Conservation (phyloP, 2,888 invertebrate genomes). For the Crematogaster levior region DNA sequence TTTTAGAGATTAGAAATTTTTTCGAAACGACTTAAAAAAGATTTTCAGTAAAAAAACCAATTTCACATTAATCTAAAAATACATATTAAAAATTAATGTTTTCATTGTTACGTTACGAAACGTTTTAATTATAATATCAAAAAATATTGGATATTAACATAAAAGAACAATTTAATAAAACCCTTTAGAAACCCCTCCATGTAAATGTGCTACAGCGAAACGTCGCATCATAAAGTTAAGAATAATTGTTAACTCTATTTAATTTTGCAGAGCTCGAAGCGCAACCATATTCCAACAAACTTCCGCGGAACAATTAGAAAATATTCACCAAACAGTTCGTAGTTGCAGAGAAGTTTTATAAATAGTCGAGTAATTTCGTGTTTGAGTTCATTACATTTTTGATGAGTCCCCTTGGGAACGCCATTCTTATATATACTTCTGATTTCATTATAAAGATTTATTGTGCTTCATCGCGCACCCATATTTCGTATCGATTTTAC, state of each 20-base stretch:
- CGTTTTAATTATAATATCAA: not conserved
- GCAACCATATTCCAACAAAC: constrained; percentile 1
- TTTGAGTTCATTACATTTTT: constrained; percentile 27
- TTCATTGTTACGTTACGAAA: not conserved
- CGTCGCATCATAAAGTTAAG: constrained; percentile 2
- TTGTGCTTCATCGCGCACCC: no score
- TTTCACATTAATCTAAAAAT: not conserved
- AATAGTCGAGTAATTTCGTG: constrained; percentile 30
- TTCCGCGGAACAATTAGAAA: constrained; percentile 30
- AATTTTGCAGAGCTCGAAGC: constrained; percentile 21
- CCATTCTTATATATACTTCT: not conserved
- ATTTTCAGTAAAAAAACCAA: not conserved
- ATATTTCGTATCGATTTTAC: constrained; percentile 3
- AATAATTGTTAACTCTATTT: constrained; percentile 35
- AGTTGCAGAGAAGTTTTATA: constrained; percentile 21
- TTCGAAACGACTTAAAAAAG: not conserved
- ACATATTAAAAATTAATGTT: not conserved
- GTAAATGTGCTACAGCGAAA: not conserved
- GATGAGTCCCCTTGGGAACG: not conserved
- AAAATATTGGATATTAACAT: not conserved
- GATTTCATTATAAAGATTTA: not conserved
- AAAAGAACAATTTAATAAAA: not conserved
- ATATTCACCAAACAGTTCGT: constrained; percentile 27
- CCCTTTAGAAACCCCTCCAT: not conserved
- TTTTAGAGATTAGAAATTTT: not conserved